Conservation (phyloP, 2,797 vertebrate species). For the Mormyrus hasselquistii region DNA sequence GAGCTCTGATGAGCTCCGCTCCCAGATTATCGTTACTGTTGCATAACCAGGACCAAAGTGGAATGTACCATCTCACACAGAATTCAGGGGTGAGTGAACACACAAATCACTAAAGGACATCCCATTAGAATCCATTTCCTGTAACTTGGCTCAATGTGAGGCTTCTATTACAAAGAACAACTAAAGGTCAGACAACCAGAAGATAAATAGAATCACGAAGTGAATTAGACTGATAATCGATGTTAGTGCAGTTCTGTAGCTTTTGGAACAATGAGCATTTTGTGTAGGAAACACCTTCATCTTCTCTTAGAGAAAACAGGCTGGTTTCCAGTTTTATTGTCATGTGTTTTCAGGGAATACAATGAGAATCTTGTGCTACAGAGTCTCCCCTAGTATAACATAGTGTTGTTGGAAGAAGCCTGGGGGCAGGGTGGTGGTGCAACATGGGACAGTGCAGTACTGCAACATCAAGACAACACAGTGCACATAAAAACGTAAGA, state of each 20-base stretch:
- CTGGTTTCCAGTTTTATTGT: neutral
- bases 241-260: neutral
- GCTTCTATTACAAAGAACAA: neutral
- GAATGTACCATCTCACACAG: neutral
- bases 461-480: neutral
- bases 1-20: neutral
- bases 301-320: neutral
- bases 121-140: neutral
- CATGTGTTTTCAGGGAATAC: neutral
- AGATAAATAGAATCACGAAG: neutral
- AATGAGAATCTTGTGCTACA: neutral
- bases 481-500: neutral
- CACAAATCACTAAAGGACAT: neutral
- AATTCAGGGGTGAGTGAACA: neutral
- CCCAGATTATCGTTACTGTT: neutral
- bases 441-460: neutral
- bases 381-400: neutral
- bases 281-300: neutral
- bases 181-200: neutral
- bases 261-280: neutral
- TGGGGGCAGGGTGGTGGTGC: neutral
- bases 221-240: neutral
- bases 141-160: neutral
- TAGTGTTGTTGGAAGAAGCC: neutral
- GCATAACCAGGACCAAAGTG: slow-evolving; percentile 2